Evolutionary conservation across 1,140 invertebrate genomes (phyloP), one percentile per base, ranked within the genome.

Genomic region (Fopius arisanus): DNA sequence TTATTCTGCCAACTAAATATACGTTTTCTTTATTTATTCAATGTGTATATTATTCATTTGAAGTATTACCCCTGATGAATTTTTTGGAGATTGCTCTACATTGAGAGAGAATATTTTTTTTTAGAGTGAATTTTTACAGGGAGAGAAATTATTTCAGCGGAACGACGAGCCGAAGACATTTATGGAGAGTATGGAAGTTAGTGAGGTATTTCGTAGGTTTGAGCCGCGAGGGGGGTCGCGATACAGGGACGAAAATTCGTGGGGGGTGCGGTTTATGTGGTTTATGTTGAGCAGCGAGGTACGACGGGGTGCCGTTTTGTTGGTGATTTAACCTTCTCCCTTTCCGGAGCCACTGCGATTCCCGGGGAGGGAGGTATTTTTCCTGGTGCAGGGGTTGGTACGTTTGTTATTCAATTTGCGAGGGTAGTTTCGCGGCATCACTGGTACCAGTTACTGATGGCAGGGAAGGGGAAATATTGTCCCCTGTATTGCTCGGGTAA

Each of bases 381-480:
- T 65, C 23, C 26, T 12, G 14, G 19, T 26, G 6, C 10, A 14
- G 80, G 65, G 78, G 84, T 86, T 84, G 82, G 83, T 81, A 84
- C 80, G 82, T 80, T 87, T 87, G 84, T 87, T 86, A 86, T 87
- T 88, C 85, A 87, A 88, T 87, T 86, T 85, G 81, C 77, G 81
- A 82, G 74, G 76, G 66, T 72, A 41, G 40, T 10, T 68, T 40
- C 68, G 77, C 78, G 79, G 75, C 75, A 26, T 23, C 54, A 59
- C 3, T 26, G 21, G 54, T 59, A 59, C 54, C 54, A 59, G 54
- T 28, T 28, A 59, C 54, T 59, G 54, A 14, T 59, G 21, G 21
- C 10, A 26, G 3, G 23, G 6, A 6, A 48, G 43, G 43, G 43
- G 43, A n/a, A 14, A 59, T 59, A 54, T 54, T 26, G 54, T 51